Conservation (phyloP, 2,113 vertebrate genomes). For the Caretta caretta region DNA sequence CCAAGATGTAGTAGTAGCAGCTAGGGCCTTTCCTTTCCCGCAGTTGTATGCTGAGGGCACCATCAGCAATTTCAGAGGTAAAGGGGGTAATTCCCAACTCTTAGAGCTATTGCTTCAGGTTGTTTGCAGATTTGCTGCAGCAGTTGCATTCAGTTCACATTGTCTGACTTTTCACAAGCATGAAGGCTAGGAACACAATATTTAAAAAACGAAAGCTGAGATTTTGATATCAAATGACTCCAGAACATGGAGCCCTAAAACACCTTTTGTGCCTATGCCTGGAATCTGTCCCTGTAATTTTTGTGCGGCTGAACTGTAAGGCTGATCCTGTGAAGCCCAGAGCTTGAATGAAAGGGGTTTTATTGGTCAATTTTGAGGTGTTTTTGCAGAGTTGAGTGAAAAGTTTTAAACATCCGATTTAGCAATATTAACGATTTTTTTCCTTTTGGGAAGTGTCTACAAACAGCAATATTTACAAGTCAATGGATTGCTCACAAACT, state of each 20-base stretch:
- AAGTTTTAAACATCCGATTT: not conserved
- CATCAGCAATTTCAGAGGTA: not conserved
- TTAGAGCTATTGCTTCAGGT: not conserved
- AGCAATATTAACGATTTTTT: not conserved
- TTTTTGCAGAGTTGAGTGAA: not conserved
- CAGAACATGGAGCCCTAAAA: not conserved
- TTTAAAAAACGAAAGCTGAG: not conserved
- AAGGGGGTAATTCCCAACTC: not conserved
- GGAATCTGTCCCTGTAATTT: not conserved
- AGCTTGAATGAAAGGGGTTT: not conserved
- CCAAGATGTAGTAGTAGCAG: not conserved
- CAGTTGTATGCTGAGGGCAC: not conserved
- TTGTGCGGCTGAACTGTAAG: not conserved
- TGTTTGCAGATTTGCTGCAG: not conserved
- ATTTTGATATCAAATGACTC: not conserved
- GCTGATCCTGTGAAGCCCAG: not conserved
- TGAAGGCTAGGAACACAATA: not conserved
- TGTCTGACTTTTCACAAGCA: not conserved
- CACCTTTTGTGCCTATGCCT: not conserved
- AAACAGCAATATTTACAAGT: not conserved
- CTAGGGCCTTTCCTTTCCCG: conserved; percentile 17
- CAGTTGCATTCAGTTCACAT: not conserved
- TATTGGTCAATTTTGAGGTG: not conserved
- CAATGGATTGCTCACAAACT: not conserved
- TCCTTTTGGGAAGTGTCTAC: not conserved